Evolutionary conservation across 2,797 vertebrate species (phyloP).

Genomic region (Amblyraja radiata): DNA sequence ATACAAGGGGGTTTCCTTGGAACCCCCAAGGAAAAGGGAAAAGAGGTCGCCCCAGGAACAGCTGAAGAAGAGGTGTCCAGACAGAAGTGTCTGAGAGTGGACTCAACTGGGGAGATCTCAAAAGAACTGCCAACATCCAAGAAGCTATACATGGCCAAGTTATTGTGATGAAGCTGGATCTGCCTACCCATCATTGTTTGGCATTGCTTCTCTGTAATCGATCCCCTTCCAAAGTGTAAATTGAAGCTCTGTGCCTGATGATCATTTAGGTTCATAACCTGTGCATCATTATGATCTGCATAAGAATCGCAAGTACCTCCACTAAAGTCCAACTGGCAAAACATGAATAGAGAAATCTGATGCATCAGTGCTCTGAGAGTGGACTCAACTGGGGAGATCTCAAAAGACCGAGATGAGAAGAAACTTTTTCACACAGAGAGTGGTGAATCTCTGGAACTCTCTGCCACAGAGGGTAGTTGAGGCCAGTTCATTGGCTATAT

Average conservation of each 20-base stretch:
- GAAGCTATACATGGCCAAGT: background rate
- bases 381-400: no score
- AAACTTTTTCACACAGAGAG: no score
- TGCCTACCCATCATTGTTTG: background rate
- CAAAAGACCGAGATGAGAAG: no score
- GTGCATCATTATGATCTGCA: background rate
- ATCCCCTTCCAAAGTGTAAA: background rate
- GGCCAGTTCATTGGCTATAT: no score
- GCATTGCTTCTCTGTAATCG: background rate
- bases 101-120: no score
- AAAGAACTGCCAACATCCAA: no score
- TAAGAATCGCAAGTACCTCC: background rate
- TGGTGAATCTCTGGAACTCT: no score
- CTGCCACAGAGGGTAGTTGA: no score
- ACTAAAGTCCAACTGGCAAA: background rate
- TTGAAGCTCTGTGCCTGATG: background rate
- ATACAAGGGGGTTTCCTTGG: background rate
- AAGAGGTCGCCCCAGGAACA: no score
- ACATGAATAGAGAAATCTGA: background rate
- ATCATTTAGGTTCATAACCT: background rate
- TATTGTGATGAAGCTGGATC: background rate
- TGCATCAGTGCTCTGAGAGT: background rate
- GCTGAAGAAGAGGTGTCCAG: no score
- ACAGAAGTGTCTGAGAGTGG: no score
- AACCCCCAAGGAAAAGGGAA: no score